Conservation (phyloP, 2,113 vertebrate species). For the Melanerpes aurifrons region DNA sequence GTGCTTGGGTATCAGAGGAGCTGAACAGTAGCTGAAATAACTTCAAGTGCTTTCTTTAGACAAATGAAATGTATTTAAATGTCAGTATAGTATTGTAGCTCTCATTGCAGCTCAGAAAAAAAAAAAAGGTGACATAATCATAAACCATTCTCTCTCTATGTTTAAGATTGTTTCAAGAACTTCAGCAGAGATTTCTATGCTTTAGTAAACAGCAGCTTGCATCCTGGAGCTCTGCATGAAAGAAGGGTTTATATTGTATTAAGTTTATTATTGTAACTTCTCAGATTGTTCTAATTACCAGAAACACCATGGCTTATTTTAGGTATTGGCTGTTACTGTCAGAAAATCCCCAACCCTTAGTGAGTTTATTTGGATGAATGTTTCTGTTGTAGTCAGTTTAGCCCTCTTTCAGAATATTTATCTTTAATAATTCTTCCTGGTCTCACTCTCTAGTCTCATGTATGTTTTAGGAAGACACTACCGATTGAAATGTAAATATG, state of each 20-base stretch:
- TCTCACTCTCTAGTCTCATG: not conserved
- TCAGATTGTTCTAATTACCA: slow-evolving; percentile 38
- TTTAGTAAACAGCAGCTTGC: slow-evolving; percentile 23
- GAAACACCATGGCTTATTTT: not conserved
- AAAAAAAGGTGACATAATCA: not conserved
- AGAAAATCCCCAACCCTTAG: not conserved
- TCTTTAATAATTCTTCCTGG: not conserved
- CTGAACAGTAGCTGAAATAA: slow-evolving; percentile 31
- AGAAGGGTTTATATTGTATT: slow-evolving; percentile 16
- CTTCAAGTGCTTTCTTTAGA: slow-evolving; percentile 6
- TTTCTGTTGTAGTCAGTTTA: not conserved
- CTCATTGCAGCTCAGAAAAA: slow-evolving; percentile 7
- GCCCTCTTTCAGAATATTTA: not conserved
- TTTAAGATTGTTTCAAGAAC: slow-evolving; percentile 47
- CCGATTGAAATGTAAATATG: slow-evolving; percentile 11
- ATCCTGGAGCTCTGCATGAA: not conserved
- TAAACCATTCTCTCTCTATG: not conserved
- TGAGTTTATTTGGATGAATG: not conserved
- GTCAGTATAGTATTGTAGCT: not conserved
- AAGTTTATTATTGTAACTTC: slow-evolving; percentile 28
- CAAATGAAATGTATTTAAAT: slow-evolving; percentile 11
- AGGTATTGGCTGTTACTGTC: not conserved
- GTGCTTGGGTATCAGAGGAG: not conserved
- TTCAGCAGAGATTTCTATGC: not conserved
- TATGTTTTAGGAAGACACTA: slow-evolving; percentile 8